These are phyloP conservation scores for Myotis pilosus DNA, from an alignment of 2,797 vertebrate genomes.

Conservation along the genomic window DNA sequence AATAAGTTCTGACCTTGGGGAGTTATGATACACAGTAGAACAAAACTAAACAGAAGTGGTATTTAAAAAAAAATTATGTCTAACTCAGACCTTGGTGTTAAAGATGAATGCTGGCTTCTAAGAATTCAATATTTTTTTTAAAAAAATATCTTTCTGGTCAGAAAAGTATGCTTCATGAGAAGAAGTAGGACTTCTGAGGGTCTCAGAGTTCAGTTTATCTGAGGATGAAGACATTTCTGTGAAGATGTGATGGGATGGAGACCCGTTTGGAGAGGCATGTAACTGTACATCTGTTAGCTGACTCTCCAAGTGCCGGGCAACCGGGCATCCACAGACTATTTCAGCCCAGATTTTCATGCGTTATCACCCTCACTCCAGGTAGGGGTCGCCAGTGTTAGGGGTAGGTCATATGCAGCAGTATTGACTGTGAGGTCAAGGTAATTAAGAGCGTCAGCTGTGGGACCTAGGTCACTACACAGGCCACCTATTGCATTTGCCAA, in stretches of 20 bases:
- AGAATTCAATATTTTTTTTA: background rate
- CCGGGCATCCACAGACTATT: accelerated
- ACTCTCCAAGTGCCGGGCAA: too few species aligned
- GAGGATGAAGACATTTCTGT: background rate
- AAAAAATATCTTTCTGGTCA: background rate
- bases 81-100: background rate
- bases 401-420: background rate
- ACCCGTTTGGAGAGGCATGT: background rate
- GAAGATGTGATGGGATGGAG: background rate
- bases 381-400: background rate
- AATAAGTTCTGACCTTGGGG: background rate
- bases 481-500: background rate
- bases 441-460: background rate
- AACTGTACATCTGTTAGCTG: background rate
- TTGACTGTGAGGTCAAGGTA: accelerated
- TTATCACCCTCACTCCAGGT: too few species aligned
- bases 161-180: background rate
- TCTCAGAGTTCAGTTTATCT: background rate
- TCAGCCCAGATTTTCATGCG: background rate
- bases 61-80: background rate
- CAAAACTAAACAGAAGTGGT: background rate
- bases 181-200: background rate
- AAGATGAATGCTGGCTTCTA: background rate
- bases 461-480: background rate
- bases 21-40: background rate